Conservation (phyloP, 2,888 invertebrate species). For the Ophioninae sp. region DNA sequence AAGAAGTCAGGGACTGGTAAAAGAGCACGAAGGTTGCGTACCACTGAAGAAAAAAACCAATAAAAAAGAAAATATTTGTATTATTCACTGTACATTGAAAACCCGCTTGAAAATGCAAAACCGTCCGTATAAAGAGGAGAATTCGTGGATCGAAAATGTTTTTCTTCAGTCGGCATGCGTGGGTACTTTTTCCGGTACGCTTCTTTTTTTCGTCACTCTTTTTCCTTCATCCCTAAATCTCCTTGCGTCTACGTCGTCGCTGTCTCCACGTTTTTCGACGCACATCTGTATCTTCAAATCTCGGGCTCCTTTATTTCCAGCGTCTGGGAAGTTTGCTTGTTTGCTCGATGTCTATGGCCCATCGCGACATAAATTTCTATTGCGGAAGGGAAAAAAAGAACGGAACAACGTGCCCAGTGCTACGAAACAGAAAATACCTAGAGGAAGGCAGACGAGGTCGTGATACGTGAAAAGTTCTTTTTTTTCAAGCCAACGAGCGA, state of each 20-base stretch:
- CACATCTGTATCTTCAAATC: conserved; percentile 6
- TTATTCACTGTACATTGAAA: background rate
- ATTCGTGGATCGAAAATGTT: background rate
- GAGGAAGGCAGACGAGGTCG: conserved; percentile 9
- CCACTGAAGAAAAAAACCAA: too few species aligned
- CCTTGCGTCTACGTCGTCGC: conserved; percentile 9
- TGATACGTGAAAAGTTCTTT: conserved; percentile 21
- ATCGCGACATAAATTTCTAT: conserved; percentile 63
- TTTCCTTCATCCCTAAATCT: conserved; percentile 41
- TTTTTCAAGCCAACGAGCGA: background rate
- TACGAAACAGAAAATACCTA: conserved; percentile 5
- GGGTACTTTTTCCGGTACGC: conserved; percentile 28
- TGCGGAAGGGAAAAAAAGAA: conserved; percentile 34
- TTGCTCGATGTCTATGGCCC: conserved; percentile 62
- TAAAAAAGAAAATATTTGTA: too few species aligned
- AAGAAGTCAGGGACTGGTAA: too few species aligned
- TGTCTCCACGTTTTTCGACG: background rate
- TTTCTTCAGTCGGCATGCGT: conserved; percentile 19
- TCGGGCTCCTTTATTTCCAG: conserved; percentile 54
- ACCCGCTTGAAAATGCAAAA: background rate
- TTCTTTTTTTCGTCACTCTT: conserved; percentile 38
- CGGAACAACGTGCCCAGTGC: background rate
- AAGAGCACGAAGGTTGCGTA: too few species aligned
- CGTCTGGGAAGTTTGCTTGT: conserved; percentile 67
- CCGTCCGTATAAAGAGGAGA: background rate